A percentile compares a stretch with the other conserved stretches of the same genome.
These are phyloP conservation scores for Lagopus muta DNA, from an alignment of 2,113 vertebrate genomes.

Conservation along the genomic window DNA sequence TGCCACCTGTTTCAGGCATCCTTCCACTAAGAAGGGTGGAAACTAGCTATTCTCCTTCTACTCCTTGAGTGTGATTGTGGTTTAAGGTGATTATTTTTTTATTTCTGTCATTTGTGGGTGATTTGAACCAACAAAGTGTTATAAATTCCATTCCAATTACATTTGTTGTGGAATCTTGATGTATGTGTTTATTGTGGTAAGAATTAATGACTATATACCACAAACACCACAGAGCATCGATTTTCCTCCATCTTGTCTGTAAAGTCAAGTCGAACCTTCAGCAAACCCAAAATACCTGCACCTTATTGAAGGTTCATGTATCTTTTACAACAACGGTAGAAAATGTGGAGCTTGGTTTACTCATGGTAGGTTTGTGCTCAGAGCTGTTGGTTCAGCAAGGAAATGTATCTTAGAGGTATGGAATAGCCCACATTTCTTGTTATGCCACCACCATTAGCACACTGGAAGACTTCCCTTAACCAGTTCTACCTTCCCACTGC, in stretches of 20 bases:
- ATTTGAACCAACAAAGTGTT: neutral
- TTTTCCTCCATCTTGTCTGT: neutral
- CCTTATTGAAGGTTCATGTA: neutral
- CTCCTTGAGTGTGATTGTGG: neutral
- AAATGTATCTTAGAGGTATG: neutral
- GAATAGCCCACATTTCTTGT: neutral
- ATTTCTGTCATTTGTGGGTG: neutral
- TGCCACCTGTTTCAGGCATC: neutral
- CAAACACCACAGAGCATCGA: neutral
- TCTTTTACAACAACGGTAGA: neutral
- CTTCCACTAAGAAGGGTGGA: neutral
- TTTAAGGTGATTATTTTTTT: neutral
- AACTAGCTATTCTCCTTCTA: neutral
- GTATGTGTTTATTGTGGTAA: fast-evolving
- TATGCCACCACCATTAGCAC: neutral
- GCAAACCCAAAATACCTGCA: neutral
- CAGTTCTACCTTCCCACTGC: neutral
- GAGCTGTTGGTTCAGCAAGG: neutral
- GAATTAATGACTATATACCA: fast-evolving
- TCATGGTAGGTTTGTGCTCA: fast-evolving
- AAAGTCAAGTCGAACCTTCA: neutral
- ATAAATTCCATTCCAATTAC: neutral
- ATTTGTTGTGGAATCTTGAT: neutral
- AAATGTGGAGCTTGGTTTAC: neutral
- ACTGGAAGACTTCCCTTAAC: neutral